A percentile compares a stretch with the other conserved stretches of the same genome.
phyloP scores from a whole-genome alignment of 2,797 vertebrate species.

The Artibeus lituratus region DNA sequence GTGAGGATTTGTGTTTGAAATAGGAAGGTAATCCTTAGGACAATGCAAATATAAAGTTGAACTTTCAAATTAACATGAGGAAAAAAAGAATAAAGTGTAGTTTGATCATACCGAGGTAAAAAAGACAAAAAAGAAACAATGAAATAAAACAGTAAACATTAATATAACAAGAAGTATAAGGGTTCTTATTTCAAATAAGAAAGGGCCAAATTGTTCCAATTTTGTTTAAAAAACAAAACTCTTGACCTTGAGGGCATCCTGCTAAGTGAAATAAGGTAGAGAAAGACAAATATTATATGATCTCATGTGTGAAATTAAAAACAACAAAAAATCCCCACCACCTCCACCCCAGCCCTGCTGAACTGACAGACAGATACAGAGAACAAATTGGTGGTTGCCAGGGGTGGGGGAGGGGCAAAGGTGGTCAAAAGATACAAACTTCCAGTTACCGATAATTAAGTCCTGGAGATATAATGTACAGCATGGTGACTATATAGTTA shows the following conservation, averaged over 20 bases:
- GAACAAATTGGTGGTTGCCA: neutral
- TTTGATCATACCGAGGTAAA: neutral
- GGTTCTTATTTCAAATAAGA: neutral
- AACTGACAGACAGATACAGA: neutral
- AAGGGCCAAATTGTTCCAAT: neutral
- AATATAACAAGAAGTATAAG: neutral
- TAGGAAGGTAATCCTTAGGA: neutral
- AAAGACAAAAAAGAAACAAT: neutral
- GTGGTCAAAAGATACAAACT: neutral
- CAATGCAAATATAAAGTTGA: neutral
- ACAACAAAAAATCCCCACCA: neutral
- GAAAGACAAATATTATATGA: neutral
- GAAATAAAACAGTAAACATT: neutral
- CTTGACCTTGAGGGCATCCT: neutral
- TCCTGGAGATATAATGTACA: no score
- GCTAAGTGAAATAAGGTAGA: neutral
- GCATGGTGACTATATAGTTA: neutral
- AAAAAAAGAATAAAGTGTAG: neutral
- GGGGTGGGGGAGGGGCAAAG: neutral
- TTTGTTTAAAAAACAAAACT: neutral
- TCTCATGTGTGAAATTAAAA: neutral
- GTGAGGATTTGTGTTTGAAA: neutral
- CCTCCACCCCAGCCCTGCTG: no score
- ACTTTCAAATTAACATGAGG: neutral
- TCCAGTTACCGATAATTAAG: neutral